These are phyloP conservation scores for Arnoldichthys spilopterus DNA, from an alignment of 2,797 vertebrate genomes.

Conservation along the genomic window DNA sequence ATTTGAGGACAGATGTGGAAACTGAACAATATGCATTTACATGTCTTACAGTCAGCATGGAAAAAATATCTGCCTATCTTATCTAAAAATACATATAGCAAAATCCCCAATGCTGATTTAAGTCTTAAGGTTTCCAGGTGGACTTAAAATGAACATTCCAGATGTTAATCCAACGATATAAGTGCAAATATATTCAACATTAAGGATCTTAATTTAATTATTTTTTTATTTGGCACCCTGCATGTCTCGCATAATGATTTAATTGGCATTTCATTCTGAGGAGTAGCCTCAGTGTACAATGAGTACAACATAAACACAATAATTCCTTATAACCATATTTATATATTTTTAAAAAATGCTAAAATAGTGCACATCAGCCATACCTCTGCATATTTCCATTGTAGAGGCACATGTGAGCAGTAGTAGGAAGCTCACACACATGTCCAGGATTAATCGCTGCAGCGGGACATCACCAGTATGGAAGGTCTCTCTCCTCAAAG, in stretches of 20 bases:
- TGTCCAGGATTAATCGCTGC: constrained; percentile 23
- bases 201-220: no score
- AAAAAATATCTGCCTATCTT: neutral
- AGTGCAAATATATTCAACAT: neutral
- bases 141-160: neutral
- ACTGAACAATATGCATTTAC: neutral
- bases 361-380: neutral
- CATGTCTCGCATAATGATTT: neutral
- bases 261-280: neutral
- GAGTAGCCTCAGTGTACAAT: neutral
- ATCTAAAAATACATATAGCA: neutral
- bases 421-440: constrained; percentile 41
- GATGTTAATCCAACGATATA: neutral
- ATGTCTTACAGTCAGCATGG: neutral
- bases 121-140: neutral
- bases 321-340: neutral
- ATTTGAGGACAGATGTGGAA: constrained; percentile 12
- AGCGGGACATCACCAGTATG: constrained; percentile 4
- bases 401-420: neutral
- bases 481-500: constrained; percentile 6
- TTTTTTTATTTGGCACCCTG: neutral
- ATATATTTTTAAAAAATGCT: neutral
- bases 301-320: constrained; percentile 1
- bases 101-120: neutral
- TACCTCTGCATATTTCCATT: constrained; percentile 35